A percentile compares a stretch with the other conserved stretches of the same genome.
Conservation (phyloP, 2,888 invertebrate genomes). For the Leptinotarsa tumamoca region DNA sequence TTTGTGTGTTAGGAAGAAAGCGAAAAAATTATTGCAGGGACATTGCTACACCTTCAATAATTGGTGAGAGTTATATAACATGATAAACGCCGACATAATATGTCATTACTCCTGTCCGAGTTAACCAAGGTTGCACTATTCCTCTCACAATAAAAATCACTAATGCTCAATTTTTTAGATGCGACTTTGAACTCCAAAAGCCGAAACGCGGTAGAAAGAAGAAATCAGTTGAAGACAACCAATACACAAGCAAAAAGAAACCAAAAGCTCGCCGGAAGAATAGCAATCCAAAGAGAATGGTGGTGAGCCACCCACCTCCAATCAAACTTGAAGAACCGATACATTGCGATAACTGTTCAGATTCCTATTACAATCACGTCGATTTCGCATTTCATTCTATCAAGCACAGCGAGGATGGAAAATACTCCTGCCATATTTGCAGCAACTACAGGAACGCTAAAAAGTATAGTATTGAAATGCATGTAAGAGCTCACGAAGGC, state of each 20-base stretch:
- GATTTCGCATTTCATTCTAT: conserved; percentile 55
- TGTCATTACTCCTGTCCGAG: not conserved
- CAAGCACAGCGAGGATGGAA: conserved; percentile 52
- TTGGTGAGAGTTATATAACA: too few species aligned
- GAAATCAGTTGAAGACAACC: not conserved
- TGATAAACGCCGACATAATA: too few species aligned
- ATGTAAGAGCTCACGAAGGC: conserved; percentile 63
- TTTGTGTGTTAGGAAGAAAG: too few species aligned
- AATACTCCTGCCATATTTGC: conserved; percentile 58
- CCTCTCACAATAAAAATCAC: not conserved
- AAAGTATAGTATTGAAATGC: conserved; percentile 59
- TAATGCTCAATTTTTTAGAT: conserved; percentile 36
- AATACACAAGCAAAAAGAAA: conserved; percentile 25
- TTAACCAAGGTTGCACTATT: not conserved
- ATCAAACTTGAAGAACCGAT: conserved; percentile 57
- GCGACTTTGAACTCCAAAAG: not conserved
- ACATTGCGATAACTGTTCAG: conserved; percentile 58
- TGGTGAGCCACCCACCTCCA: conserved; percentile 42
- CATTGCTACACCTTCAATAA: too few species aligned
- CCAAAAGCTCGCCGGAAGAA: conserved; percentile 36
- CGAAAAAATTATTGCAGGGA: too few species aligned
- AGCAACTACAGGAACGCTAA: conserved; percentile 54
- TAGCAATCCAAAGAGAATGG: conserved; percentile 35
- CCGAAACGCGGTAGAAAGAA: conserved; percentile 27
- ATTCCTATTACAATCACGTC: conserved; percentile 65